phyloP scores from a whole-genome alignment of 2,113 vertebrate species.

The Nesoenas mayeri region DNA sequence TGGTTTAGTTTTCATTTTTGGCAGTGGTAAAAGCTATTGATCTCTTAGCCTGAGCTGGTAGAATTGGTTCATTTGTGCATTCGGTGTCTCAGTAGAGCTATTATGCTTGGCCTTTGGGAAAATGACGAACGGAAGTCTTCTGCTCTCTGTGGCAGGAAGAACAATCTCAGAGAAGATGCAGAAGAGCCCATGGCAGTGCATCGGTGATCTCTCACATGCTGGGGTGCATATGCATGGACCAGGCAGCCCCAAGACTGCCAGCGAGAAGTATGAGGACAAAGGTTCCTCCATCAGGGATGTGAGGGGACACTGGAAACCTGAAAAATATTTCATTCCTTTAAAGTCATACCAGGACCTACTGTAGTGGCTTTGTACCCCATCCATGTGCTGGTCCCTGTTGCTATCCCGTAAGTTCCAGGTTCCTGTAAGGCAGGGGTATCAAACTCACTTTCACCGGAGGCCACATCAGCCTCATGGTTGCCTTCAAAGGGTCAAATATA shows the following conservation, averaged over 20 bases:
- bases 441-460: too few relatives aligned
- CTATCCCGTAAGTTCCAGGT: background rate
- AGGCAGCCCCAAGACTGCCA: background rate
- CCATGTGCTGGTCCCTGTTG: background rate
- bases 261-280: background rate
- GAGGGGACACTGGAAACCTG: background rate
- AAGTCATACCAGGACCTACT: background rate
- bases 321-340: background rate
- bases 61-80: background rate
- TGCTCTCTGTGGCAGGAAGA: background rate
- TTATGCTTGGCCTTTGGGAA: background rate
- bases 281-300: background rate
- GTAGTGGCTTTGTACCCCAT: background rate
- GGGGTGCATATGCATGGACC: rapidly evolving
- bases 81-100: background rate
- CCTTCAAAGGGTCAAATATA: too few relatives aligned
- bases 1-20: background rate
- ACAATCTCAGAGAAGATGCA: background rate
- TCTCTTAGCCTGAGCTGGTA: background rate
- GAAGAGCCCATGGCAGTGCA: background rate
- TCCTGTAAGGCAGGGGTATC: background rate
- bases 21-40: background rate
- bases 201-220: background rate
- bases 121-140: background rate
- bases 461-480: too few relatives aligned